A percentile compares a stretch with the other conserved stretches of the same genome.
Conservation (phyloP, 2,888 invertebrate species). For the Patella pellucida region DNA sequence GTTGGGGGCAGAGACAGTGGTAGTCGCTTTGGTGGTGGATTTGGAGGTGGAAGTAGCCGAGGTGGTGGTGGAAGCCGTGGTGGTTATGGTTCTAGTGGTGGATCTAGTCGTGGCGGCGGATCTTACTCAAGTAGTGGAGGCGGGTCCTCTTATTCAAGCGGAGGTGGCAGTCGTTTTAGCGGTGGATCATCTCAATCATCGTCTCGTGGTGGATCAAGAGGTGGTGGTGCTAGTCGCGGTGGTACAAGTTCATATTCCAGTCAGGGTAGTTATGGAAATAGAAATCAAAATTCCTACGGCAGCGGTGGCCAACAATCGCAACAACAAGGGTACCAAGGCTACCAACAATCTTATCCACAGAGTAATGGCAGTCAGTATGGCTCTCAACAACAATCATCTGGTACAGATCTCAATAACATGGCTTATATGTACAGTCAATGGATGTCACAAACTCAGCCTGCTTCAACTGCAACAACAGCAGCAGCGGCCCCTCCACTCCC, state of each 20-base stretch:
- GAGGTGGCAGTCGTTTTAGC: constrained; percentile 6
- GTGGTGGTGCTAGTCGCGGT: neutral
- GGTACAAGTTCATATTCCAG: constrained; percentile 9
- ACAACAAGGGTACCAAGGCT: constrained; percentile 11
- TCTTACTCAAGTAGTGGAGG: constrained; percentile 1
- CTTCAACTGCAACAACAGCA: constrained; percentile 13
- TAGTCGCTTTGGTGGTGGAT: constrained; percentile 24
- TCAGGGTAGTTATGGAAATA: constrained; percentile 17
- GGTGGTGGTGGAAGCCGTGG: constrained; percentile 15
- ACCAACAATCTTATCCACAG: constrained; percentile 17
- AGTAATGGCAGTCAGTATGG: constrained; percentile 10
- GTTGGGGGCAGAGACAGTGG: constrained; percentile 32
- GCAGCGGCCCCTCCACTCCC: constrained; percentile 33
- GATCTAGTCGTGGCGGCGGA: constrained; percentile 15
- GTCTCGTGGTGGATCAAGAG: neutral
- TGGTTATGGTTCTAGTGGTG: constrained; percentile 21
- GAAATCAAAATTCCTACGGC: neutral
- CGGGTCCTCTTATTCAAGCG: constrained; percentile 13
- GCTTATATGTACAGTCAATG: constrained; percentile 49
- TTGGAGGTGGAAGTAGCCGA: constrained; percentile 19
- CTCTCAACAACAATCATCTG: constrained; percentile 16
- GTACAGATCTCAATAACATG: constrained; percentile 38
- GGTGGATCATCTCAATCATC: constrained; percentile 1
- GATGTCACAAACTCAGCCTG: constrained; percentile 34
- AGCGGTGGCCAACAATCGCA: neutral